Base-by-base conservation (phyloP, 1,140 invertebrate species). In the Caenorhabditis latens region DNA sequence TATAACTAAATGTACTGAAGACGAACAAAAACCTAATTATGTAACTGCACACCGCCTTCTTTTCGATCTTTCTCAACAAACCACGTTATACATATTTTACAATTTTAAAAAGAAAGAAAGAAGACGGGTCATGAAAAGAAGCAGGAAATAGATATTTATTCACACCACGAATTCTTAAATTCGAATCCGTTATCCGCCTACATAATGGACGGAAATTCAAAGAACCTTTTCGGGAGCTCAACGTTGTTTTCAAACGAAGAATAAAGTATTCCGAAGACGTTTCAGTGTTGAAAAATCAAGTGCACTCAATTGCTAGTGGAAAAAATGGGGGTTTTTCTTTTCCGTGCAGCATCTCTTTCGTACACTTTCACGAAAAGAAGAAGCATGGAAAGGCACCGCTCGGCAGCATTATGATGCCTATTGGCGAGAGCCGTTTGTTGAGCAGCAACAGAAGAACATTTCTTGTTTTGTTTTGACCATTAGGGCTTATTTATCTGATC, bases 331-430 rank as follows among this genome's bases (percentile, higher is more conserved):
- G 4, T 24, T 53, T 79, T 79, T 79, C 46, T 71, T 8, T 53
- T 14, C 16, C 43, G 65, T 14, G 42, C 42, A 5, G 43, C 71
- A 50, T 79, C 71, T 24, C 71, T 79, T 79, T 79, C 71, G 71
- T 79, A 79, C 71, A 79, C 71, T 79, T 79, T 53, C n/a, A 79
- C 8, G n/a, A 50, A 32, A 32, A 79, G 67, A 71, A 79, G 13
- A 79, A 14, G n/a, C 24, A 53, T 14, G 53, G 42, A 46, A 50
- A 50, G 8, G 71, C n/a, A 24, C 71, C 46, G 71, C 71, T n/a
- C 71, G 46, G n/a, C 71, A 71, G 65, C 40, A 46, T 71, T 40
- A 71, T 71, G 65, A 46, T 13, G 71, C 71, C 21, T 42, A 16
- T 11, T 53, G 50, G 9, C 63, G 63, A 42, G 11, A 24, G 63